Base-by-base conservation (phyloP, 2,888 invertebrate genomes). In the Calliphora vomitoria region DNA sequence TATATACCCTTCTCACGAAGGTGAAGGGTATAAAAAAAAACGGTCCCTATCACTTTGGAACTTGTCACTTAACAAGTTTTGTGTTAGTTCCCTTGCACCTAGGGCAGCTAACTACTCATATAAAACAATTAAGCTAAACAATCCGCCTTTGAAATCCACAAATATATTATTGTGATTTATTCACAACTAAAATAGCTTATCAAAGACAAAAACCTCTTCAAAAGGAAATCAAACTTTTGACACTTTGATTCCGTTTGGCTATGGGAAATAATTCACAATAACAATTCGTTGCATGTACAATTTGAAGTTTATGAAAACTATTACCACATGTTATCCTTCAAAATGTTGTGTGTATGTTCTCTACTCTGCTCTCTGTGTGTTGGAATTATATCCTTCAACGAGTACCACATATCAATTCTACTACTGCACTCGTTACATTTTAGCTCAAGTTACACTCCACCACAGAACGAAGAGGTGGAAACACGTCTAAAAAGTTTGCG, bases 401-500 rank as follows among this genome's bases (percentile, higher is more conserved):
- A 83, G 55, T 72, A 74, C 50, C 62, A 74, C 44, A 80, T 72
- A 53, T 31, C 41, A 81, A 62, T 85, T 78, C 58, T 64, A 78
- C 66, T 82, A 85, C 74, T 87, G 85, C 81, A 87, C 87, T 87
- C 87, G 87, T 82, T 87, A 85, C 76, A 86, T 72, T 82, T 85
- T 71, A 76, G 87, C 88, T 88, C 76, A 87, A 89, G 85, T 89
- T 85, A 87, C 89, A 89, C 89, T 89, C 89, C 88, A 89, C 88
- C 88, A 89, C 88, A 87, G 87, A 89, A 89, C 87, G 85, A 88
- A 88, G 89, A 90, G 90, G 90, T 90, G 89, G 88, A 87, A 88
- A 87, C 89, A 89, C 89, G 88, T 87, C 82, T 85, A 69, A 82
- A 68, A 87, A 75, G 25, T 81, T 86, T 82, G 85, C 85, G 85